Conservation (phyloP, 2,888 invertebrate genomes). For the Drosophila hawaiiensis region DNA sequence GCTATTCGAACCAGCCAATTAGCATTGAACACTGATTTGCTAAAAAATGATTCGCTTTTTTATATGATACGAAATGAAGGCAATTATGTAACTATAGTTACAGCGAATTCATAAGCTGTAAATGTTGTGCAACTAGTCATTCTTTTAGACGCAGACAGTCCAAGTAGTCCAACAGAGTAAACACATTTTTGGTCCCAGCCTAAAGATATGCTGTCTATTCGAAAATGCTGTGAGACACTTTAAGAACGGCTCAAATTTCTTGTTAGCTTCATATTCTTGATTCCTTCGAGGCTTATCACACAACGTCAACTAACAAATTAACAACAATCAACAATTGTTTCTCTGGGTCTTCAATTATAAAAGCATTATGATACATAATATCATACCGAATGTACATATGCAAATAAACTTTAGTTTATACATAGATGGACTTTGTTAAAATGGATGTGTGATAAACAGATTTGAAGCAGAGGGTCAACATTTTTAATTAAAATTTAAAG, state of each 20-base stretch:
- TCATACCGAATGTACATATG: not conserved
- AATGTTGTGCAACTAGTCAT: not conserved
- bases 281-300: not conserved
- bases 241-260: not conserved
- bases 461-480: not conserved
- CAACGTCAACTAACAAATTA: not conserved
- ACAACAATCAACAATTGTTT: not conserved
- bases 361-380: not conserved
- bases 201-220: constrained; percentile 4
- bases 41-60: not conserved
- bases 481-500: not conserved
- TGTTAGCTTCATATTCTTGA: not conserved
- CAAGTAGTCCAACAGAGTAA: not conserved
- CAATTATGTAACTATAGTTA: not conserved
- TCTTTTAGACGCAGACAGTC: not conserved
- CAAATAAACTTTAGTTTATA: not conserved
- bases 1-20: not conserved
- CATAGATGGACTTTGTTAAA: not conserved
- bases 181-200: not conserved
- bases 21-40: not conserved
- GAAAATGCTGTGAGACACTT: not conserved
- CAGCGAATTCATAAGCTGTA: not conserved
- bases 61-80: not conserved
- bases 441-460: not conserved
- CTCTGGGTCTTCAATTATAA: not conserved